Evolutionary conservation across 2,888 invertebrate genomes (phyloP).

Genomic region (Trichopoda pennipes): DNA sequence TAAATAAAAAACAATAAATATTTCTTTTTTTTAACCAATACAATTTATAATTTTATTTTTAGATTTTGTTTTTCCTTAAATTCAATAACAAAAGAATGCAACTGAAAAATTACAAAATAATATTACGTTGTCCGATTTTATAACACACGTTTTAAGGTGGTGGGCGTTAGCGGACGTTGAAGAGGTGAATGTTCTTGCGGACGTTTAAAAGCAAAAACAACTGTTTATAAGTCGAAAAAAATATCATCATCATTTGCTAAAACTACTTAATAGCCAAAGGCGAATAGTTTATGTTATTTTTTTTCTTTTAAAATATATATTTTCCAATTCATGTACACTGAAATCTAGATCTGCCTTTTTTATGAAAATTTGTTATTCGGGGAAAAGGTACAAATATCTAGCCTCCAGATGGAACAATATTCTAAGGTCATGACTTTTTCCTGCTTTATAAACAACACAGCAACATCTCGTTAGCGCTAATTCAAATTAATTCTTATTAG

Average conservation of each 20-base stretch:
- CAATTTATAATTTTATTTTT: slow-evolving; percentile 3
- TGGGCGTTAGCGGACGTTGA: slow-evolving; percentile 36
- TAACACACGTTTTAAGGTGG: not conserved
- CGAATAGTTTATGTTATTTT: slow-evolving; percentile 2
- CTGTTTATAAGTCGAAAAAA: not conserved
- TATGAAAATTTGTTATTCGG: too few species aligned
- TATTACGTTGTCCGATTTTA: slow-evolving; percentile 20
- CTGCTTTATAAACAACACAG: too few species aligned
- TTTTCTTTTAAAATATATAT: not conserved
- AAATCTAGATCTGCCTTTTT: too few species aligned
- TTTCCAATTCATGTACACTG: not conserved
- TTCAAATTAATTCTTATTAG: too few species aligned
- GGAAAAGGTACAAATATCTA: too few species aligned
- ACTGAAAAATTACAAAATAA: not conserved
- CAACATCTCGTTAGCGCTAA: too few species aligned
- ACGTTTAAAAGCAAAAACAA: slow-evolving; percentile 9
- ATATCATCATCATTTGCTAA: slow-evolving; percentile 25
- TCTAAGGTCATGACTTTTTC: too few species aligned
- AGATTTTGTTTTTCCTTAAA: not conserved
- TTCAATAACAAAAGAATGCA: slow-evolving; percentile 22
- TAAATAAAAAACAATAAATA: slow-evolving; percentile 14
- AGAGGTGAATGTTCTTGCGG: slow-evolving; percentile 51
- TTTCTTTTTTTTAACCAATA: slow-evolving; percentile 13
- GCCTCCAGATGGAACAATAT: too few species aligned
- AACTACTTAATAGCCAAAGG: not conserved